Conservation (phyloP, 1,140 invertebrate species). For the Drosophila simulans region DNA sequence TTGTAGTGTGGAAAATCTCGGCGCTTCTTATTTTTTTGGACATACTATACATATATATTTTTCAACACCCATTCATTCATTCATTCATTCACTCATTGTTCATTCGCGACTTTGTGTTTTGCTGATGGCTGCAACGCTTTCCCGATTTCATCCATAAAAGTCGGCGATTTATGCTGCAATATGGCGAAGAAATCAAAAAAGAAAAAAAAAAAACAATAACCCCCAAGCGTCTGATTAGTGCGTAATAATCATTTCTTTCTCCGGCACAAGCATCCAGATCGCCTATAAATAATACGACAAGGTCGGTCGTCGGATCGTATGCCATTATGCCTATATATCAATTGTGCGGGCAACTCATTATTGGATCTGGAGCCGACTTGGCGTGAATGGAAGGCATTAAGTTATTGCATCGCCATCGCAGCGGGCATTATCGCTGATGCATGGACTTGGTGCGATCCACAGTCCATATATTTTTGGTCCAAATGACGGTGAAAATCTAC, state of each 20-base stretch:
- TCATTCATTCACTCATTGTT: conserved; percentile 40
- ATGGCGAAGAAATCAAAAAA: background rate
- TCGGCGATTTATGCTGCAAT: conserved; percentile 53
- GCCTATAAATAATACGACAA: conserved; percentile 62
- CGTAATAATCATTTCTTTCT: conserved; percentile 54
- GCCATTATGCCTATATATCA: conserved; percentile 37
- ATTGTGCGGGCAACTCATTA: conserved; percentile 60
- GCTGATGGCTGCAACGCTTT: conserved; percentile 64
- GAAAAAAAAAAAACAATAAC: conserved; percentile 20
- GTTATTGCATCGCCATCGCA: conserved; percentile 21
- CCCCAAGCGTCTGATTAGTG: conserved; percentile 36
- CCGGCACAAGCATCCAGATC: conserved; percentile 4
- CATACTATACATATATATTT: conserved; percentile 29
- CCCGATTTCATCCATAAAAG: conserved; percentile 69
- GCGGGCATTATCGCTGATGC: conserved; percentile 40
- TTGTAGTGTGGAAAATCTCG: conserved; percentile 75
- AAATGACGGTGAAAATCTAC: conserved; percentile 61
- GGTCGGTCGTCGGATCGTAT: conserved; percentile 33
- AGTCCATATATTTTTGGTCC: conserved; percentile 41
- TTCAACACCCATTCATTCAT: conserved; percentile 47
- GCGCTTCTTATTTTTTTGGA: conserved; percentile 54
- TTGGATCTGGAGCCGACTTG: conserved; percentile 34
- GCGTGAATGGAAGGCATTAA: conserved; percentile 65
- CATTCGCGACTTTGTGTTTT: conserved; percentile 46
- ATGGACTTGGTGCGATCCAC: conserved; percentile 32